Percentiles rank a stretch among this genome's conserved stretches.
Conservation (phyloP, 2,797 vertebrate genomes). For the Sebastolobus altivelis region DNA sequence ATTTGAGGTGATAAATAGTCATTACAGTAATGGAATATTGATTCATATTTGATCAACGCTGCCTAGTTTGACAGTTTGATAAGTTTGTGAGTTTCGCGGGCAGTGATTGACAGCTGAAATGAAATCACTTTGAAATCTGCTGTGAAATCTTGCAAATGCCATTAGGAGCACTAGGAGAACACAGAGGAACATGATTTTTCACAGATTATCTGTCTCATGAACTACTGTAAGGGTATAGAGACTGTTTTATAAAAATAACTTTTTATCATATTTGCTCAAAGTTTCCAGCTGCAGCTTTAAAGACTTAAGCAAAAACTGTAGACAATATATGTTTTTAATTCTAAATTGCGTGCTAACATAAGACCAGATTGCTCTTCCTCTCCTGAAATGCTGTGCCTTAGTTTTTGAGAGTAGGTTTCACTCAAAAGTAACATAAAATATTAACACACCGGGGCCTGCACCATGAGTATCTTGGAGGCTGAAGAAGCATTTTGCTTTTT, state of each 20-base stretch:
- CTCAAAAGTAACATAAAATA: constrained; percentile 25
- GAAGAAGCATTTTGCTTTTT: neutral
- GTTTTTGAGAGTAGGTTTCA: neutral
- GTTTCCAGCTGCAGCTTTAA: neutral
- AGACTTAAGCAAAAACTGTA: neutral
- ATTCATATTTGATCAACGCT: too few relatives aligned
- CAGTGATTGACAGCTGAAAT: too few relatives aligned
- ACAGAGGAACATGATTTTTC: too few relatives aligned
- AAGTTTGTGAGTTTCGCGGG: too few relatives aligned
- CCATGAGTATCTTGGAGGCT: neutral
- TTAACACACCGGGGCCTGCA: neutral
- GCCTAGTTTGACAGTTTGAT: neutral
- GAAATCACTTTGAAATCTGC: too few relatives aligned
- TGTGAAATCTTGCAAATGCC: neutral
- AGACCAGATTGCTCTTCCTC: neutral
- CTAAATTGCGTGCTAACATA: neutral
- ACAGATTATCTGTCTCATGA: neutral
- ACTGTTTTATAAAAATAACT: neutral
- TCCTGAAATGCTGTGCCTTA: neutral
- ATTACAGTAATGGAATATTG: too few relatives aligned
- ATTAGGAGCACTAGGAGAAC: neutral
- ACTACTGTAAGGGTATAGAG: neutral
- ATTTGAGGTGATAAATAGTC: too few relatives aligned
- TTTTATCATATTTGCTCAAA: neutral
- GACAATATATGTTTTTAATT: neutral